Percentiles rank a stretch among this genome's conserved stretches.
Conservation (phyloP, 2,113 vertebrate genomes). For the Micronycteris hirsuta region DNA sequence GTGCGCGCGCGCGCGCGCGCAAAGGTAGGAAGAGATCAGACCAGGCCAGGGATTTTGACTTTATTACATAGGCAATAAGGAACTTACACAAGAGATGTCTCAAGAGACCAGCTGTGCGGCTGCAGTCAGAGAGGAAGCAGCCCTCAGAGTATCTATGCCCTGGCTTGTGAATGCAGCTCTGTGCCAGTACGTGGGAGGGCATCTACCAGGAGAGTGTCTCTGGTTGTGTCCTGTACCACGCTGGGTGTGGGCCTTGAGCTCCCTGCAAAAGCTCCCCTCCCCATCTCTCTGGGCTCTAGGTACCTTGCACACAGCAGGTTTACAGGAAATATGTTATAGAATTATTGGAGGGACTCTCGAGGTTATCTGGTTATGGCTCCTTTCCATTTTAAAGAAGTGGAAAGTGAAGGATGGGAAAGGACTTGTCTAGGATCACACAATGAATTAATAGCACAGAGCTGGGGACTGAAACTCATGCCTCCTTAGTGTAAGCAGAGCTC, state of each 20-base stretch:
- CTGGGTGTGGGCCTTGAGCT: background rate
- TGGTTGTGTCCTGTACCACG: background rate
- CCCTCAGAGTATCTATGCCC: slow-evolving; percentile 44
- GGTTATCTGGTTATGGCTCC: background rate
- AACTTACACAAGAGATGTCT: slow-evolving; percentile 64
- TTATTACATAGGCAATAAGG: slow-evolving; percentile 62
- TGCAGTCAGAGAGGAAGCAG: slow-evolving; percentile 47
- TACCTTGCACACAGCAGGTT: background rate
- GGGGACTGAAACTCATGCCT: background rate
- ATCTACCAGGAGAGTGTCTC: background rate
- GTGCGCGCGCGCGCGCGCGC: background rate
- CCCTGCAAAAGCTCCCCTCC: background rate
- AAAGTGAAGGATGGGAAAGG: background rate
- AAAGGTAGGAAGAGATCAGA: slow-evolving; percentile 60
- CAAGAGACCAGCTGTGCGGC: slow-evolving; percentile 48
- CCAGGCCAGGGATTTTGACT: slow-evolving; percentile 57
- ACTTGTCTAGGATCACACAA: background rate
- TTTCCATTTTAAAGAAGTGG: slow-evolving; percentile 20
- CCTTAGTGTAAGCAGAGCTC: background rate
- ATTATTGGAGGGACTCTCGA: background rate
- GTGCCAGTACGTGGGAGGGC: slow-evolving; percentile 61
- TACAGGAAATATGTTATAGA: background rate
- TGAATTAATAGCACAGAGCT: background rate
- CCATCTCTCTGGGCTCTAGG: background rate
- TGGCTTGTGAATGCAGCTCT: slow-evolving; percentile 41